Evolutionary conservation across 2,113 vertebrate species (phyloP), one percentile per base, ranked within the genome.

Genomic region (Leucopternis melanops): DNA sequence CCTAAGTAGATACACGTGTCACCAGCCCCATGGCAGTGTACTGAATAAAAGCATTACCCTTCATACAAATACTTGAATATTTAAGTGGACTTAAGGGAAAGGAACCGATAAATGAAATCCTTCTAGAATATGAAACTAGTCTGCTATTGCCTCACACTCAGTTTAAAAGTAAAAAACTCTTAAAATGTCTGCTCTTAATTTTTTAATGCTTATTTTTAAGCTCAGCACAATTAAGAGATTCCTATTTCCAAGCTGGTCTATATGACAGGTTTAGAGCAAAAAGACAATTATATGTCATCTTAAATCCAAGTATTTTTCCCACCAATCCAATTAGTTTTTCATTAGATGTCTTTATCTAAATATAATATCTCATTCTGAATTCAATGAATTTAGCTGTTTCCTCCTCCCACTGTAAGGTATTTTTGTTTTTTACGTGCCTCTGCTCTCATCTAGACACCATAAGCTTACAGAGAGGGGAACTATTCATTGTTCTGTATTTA

Each of bases 1-100:
- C 95, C 97, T 98, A 98, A 98, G 94, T 86, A 97, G 96, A 98
- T 93, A 86, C 98, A 98, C 89, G 97, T 98, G 97, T 97, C 86
- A 85, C 88, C 96, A 97, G 91, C 88, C 93, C 89, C 75, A 90
- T 70, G 92, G 96, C 93, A 94, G 84, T 78, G 50, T 59, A 74
- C 71, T 86, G 93, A 96, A 65, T 79, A 83, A 92, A 95, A 95
- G 66, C 92, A 57, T 69, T 86, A 84, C 34, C 74, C 93, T 97
- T 96, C 94, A 95, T 86, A 86, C 55, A 96, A 96, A 44, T 44
- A 44, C 71, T 92, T 86, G 73, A 63, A 62, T 94, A 93, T 96
- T 91, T 81, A 81, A 95, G 75, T 50, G 71, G 88, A 95, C 72
- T 93, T 87, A 93, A 90, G 78, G 82, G 86, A 96, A 96, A 75